These are phyloP conservation scores for Pterocles burchelli DNA, from an alignment of 2,113 vertebrate species.

Conservation along the genomic window DNA sequence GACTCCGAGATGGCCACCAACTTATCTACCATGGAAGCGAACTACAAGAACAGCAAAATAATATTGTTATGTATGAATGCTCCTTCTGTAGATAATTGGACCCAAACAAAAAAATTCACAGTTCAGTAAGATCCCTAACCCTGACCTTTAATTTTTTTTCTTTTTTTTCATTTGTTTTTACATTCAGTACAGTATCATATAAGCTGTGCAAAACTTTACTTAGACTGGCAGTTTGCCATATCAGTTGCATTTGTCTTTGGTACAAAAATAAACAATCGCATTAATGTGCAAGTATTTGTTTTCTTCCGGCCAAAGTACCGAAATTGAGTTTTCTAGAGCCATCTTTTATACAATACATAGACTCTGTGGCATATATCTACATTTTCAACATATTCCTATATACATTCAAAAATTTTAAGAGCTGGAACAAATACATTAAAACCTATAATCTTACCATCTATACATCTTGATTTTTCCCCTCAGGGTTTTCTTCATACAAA, in stretches of 20 bases:
- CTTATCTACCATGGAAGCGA: constrained; percentile 87
- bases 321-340: constrained; percentile 92
- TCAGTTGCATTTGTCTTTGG: constrained; percentile 99
- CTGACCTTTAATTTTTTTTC: constrained; percentile 82
- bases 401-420: constrained; percentile 96
- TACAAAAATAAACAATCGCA: constrained; percentile 98
- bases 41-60: constrained; percentile 82
- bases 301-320: constrained; percentile 87
- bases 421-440: constrained; percentile 91
- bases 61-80: constrained; percentile 85
- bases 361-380: constrained; percentile 99
- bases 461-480: constrained; percentile 77
- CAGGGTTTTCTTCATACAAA: constrained; percentile 83
- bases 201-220: constrained; percentile 99
- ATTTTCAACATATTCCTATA: constrained; percentile 95
- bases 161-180: constrained; percentile 83
- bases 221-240: constrained; percentile 98
- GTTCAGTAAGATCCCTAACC: constrained; percentile 98
- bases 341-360: constrained; percentile 98
- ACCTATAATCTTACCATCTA: constrained; percentile 81
- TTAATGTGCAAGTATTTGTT: constrained; percentile 99
- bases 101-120: constrained; percentile 98
- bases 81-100: constrained; percentile 99
- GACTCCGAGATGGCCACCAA: constrained; percentile 80
- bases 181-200: constrained; percentile 99